phyloP scores from a whole-genome alignment of 2,797 vertebrate genomes.

The Tiaroga cobitis region DNA sequence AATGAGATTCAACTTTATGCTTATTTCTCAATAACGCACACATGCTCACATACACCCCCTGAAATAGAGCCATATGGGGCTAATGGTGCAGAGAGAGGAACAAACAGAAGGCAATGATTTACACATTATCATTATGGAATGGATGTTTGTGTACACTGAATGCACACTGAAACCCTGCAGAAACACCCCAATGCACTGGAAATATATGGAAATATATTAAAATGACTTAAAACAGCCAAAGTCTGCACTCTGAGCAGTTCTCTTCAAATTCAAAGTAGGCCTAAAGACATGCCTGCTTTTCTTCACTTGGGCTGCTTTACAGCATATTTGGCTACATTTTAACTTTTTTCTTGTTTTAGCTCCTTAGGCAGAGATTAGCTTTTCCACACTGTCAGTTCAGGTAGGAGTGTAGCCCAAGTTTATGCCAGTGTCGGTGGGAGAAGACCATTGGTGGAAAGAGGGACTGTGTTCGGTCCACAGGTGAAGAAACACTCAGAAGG shows the following conservation, averaged over 20 bases:
- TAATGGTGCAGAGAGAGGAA: slow-evolving; percentile 64
- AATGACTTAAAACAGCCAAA: not conserved
- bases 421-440: slow-evolving; percentile 2
- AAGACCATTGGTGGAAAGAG: slow-evolving; percentile 30
- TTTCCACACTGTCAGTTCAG: not conserved
- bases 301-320: not conserved
- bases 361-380: slow-evolving; percentile 64
- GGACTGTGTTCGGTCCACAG: not conserved
- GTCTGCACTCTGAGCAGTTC: not conserved
- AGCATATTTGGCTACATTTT: slow-evolving; percentile 64
- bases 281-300: not conserved
- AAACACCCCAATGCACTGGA: slow-evolving; percentile 16
- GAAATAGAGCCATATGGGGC: slow-evolving; percentile 66
- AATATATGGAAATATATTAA: slow-evolving; percentile 39
- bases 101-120: slow-evolving; percentile 55
- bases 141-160: slow-evolving; percentile 45
- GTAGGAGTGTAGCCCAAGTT: slow-evolving; percentile 18
- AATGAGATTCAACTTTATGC: slow-evolving; percentile 5
- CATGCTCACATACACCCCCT: slow-evolving; percentile 46
- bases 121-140: slow-evolving; percentile 54
- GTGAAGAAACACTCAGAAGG: slow-evolving; percentile 10
- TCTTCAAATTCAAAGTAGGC: slow-evolving; percentile 23
- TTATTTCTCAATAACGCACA: slow-evolving; percentile 37
- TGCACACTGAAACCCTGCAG: slow-evolving; percentile 27
- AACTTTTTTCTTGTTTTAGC: slow-evolving; percentile 57